A percentile compares a stretch with the other conserved stretches of the same genome.
Conservation (phyloP, 2,113 vertebrate species). For the Tichodroma muraria region DNA sequence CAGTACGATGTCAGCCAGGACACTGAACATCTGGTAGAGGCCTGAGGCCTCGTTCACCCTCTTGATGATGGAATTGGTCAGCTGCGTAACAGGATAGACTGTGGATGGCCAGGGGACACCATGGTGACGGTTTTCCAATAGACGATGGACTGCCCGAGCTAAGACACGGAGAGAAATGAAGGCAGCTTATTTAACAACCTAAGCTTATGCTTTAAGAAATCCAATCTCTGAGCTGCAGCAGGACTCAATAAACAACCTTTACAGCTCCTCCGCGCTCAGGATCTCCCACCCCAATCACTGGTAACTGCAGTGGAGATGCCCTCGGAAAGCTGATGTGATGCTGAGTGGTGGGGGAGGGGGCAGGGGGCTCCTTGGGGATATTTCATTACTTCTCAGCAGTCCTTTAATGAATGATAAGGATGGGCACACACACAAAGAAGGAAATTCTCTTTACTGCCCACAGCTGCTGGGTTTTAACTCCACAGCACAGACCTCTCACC, state of each 20-base stretch:
- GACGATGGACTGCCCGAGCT: constrained; percentile 86
- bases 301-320: not conserved
- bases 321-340: constrained; percentile 12
- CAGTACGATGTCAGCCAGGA: constrained; percentile 90
- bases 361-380: not conserved
- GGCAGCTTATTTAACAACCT: not conserved
- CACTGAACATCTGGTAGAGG: constrained; percentile 92
- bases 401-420: not conserved
- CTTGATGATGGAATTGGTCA: constrained; percentile 83
- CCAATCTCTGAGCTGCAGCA: not conserved
- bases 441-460: not conserved
- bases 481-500: constrained; percentile 35
- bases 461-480: constrained; percentile 2
- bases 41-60: constrained; percentile 91
- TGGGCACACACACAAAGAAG: not conserved
- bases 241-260: not conserved
- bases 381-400: not conserved
- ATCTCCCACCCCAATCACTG: not conserved
- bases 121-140: constrained; percentile 89
- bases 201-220: not conserved
- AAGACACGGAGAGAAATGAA: not conserved
- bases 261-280: not conserved
- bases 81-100: constrained; percentile 74
- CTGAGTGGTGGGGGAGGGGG: not conserved
- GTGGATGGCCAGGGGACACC: constrained; percentile 79